Base-by-base conservation (phyloP, 92 coral and sea anemone species). In the Porites divaricata region DNA sequence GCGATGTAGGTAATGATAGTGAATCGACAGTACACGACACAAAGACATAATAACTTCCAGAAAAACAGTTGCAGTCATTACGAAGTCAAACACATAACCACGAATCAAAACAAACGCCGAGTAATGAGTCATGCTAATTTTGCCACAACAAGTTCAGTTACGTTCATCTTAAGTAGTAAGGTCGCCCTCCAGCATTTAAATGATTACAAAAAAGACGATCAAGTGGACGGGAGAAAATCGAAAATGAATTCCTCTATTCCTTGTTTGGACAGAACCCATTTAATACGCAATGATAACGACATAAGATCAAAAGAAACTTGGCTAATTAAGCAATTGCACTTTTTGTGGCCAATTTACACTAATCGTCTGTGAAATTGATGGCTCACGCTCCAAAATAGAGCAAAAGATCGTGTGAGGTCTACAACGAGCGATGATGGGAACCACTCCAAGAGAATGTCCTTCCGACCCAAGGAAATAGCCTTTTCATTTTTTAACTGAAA, bases 311-410 rank as follows among this genome's bases (percentile, higher is more conserved):
- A 56, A 66, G 57, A 80, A 56, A 69, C 68, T 71, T 59, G 24
- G 64, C 72, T 72, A 82, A 82, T 82, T 72, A 71, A 82, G 61
- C 69, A 51, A 62, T 58, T 72, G 62, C 63, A 48, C n/a, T 53
- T 52, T 67, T 28, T 22, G 85, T 56, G 21, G 67, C 76, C 70
- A 80, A 80, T 61, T 72, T 72, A 56, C 63, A 62, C 69, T 72
- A 72, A 82, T 72, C 73, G 86, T 23, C 79, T 82, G 86, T 72
- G 78, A 81, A 82, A 82, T 82, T 72, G 86, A 82, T 82, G 79
- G 62, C 77, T 62, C 62, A 82, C 86, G 86, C 86, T 72, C 35
- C 48, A 41, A 17, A 20, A 51, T 1, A 22, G 51, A 11, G 17
- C 23, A 25, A 50, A 17, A 50, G 23, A 50, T 1, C 17, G 16